phyloP scores from a whole-genome alignment of 2,113 vertebrate genomes.

The Antigone vipio region DNA sequence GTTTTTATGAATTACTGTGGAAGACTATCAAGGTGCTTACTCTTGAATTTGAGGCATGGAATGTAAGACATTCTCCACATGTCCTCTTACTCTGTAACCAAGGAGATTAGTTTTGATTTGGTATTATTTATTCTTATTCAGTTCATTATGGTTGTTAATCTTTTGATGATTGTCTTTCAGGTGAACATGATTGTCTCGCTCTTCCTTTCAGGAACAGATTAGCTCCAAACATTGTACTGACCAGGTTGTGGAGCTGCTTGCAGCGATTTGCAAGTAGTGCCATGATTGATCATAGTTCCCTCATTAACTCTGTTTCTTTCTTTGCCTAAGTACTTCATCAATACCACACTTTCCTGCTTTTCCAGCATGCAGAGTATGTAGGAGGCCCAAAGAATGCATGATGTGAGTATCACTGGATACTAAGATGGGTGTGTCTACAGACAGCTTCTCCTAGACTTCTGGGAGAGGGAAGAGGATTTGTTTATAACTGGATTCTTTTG shows the following conservation, averaged over 20 bases:
- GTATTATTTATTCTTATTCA: background rate
- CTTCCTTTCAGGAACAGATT: background rate
- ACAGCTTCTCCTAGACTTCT: background rate
- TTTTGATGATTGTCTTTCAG: background rate
- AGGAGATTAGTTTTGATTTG: background rate
- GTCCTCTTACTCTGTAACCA: background rate
- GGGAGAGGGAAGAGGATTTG: background rate
- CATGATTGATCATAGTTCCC: background rate
- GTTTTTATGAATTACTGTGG: background rate
- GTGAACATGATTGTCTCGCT: background rate
- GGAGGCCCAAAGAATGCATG: background rate
- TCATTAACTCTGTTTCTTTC: background rate
- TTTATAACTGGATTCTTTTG: background rate
- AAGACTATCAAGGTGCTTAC: background rate
- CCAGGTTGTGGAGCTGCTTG: background rate
- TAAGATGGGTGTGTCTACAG: background rate
- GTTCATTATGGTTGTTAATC: background rate
- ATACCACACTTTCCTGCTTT: background rate
- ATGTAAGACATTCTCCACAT: background rate
- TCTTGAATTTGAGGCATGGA: background rate
- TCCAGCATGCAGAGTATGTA: background rate
- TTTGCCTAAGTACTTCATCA: background rate
- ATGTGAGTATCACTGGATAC: background rate
- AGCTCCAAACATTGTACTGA: background rate
- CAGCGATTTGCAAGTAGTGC: background rate